A percentile compares a stretch with the other conserved stretches of the same genome.
These are phyloP conservation scores for Eurypyga helias DNA, from an alignment of 2,113 vertebrate genomes.

Conservation along the genomic window DNA sequence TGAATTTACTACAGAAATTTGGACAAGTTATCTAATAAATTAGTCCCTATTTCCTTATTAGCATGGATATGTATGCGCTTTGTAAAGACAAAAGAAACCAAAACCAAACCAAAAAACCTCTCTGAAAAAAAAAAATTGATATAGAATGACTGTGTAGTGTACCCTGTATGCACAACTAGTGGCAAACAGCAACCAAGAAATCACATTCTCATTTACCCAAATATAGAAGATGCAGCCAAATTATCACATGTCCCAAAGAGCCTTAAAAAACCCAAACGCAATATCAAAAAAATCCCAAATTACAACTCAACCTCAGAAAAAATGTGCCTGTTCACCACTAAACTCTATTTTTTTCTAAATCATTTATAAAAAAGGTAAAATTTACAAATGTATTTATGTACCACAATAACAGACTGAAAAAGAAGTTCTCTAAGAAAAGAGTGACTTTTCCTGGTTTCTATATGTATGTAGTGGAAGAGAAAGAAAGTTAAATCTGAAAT, in stretches of 20 bases:
- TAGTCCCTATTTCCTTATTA: background rate
- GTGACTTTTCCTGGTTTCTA: background rate
- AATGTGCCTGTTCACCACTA: accelerated
- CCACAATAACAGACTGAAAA: background rate
- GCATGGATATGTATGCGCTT: background rate
- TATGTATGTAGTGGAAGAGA: background rate
- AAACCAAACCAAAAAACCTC: background rate
- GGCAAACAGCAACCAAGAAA: background rate
- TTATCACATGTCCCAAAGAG: background rate
- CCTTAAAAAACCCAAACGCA: background rate
- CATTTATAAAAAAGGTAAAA: background rate
- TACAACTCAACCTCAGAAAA: accelerated
- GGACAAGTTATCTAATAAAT: background rate
- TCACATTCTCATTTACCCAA: background rate
- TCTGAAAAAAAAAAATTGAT: background rate
- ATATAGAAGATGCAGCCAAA: background rate
- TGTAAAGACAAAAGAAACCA: background rate
- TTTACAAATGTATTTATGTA: background rate
- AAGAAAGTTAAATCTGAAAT: background rate
- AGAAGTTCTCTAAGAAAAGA: background rate
- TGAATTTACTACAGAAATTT: background rate
- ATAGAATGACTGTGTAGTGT: background rate
- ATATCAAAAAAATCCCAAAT: background rate
- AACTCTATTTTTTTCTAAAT: background rate
- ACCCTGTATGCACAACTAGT: background rate